phyloP scores from a whole-genome alignment of 2,113 vertebrate species.

The Scomber scombrus region DNA sequence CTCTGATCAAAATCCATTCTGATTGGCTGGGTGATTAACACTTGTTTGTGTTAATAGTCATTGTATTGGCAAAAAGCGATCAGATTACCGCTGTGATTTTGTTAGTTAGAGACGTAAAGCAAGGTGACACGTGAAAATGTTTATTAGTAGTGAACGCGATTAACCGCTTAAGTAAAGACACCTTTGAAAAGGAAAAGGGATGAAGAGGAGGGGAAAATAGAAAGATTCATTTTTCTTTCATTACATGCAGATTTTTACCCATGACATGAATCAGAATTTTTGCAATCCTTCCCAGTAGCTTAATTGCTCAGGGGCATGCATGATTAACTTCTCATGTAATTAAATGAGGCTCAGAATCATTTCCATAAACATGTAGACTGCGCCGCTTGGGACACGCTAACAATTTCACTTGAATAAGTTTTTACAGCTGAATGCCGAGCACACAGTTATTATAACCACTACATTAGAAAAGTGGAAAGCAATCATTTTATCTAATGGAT shows the following conservation, averaged over 20 bases:
- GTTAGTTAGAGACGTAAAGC: constrained; percentile 18
- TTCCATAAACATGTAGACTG: constrained; percentile 31
- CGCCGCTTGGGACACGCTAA: constrained; percentile 35
- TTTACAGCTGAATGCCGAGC: constrained; percentile 38
- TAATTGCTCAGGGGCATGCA: constrained; percentile 38
- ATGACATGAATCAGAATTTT: constrained; percentile 19
- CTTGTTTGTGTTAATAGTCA: constrained; percentile 74
- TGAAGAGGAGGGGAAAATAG: constrained; percentile 20
- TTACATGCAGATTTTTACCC: constrained; percentile 46
- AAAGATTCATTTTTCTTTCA: constrained; percentile 44
- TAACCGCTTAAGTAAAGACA: not conserved
- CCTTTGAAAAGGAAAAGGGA: constrained; percentile 14
- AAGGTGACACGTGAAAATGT: not conserved
- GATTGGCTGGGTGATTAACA: constrained; percentile 81
- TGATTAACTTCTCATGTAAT: constrained; percentile 55
- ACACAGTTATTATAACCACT: constrained; percentile 3
- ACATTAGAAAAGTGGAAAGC: constrained; percentile 30
- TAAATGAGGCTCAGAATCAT: constrained; percentile 37
- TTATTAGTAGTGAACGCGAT: constrained; percentile 5
- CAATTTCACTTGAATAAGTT: constrained; percentile 38
- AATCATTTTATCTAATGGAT: constrained; percentile 25
- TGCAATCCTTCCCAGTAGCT: constrained; percentile 21
- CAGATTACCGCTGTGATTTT: constrained; percentile 57
- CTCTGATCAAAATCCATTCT: constrained; percentile 80
- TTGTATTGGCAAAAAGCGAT: constrained; percentile 49